phyloP scores from a whole-genome alignment of 2,888 invertebrate genomes.

The Dolichomitus sp. region DNA sequence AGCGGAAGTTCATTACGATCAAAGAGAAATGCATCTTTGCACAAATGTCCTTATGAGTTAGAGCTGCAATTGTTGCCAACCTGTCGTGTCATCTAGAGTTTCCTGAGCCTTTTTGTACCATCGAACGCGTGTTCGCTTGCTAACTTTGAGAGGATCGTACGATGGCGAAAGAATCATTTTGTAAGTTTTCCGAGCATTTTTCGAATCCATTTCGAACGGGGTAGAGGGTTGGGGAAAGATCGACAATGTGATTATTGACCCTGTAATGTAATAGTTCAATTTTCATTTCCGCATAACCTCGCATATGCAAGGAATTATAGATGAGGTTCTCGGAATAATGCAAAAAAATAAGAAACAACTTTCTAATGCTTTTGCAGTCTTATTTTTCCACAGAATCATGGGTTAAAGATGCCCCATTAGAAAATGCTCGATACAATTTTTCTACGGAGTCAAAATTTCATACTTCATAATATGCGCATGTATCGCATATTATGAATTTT shows the following conservation, averaged over 20 bases:
- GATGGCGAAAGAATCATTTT: slow-evolving; percentile 22
- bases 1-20: no score
- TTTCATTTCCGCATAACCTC: no score
- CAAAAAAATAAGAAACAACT: no score
- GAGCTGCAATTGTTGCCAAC: slow-evolving; percentile 7
- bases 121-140: slow-evolving; percentile 11
- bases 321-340: no score
- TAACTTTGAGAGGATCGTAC: slow-evolving; percentile 17
- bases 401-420: not conserved
- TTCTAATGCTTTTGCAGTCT: no score
- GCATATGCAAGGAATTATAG: no score
- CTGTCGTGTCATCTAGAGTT: not conserved
- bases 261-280: not conserved
- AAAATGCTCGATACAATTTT: not conserved
- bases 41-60: not conserved
- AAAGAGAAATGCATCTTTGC: no score
- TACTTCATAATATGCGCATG: no score
- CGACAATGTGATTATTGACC: not conserved
- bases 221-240: not conserved
- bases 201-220: not conserved
- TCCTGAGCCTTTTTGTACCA: not conserved
- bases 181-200: slow-evolving; percentile 7
- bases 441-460: no score
- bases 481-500: no score
- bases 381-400: no score